Base-by-base conservation (phyloP, 2,888 invertebrate genomes). In the Strigamia transsilvanica region DNA sequence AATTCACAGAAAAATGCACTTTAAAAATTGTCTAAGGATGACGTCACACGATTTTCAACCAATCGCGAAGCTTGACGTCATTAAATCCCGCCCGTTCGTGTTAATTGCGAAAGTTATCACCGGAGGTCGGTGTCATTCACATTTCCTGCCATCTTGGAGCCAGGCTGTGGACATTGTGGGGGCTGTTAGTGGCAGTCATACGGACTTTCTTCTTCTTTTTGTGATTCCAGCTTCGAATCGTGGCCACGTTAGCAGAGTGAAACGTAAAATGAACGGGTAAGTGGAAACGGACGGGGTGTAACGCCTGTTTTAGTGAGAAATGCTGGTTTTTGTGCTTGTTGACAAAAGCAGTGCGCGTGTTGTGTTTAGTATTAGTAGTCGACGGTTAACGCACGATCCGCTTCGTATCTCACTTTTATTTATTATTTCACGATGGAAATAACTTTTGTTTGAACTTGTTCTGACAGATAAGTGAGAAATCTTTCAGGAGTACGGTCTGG, bases 101-200 rank as follows among this genome's bases (percentile, higher is more conserved):
- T 23, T 66, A 66, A 66, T 66, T 66, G 61, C 61, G 61, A 66
- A 66, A 66, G 18, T 21, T 18, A 66, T 23, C 61, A 66, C 61
- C 61, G 61, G 61, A 66, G 61, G 61, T 66, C 61, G 61, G 61
- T 66, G 61, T 66, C 61, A 66, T 66, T 66, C 61, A 66, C 61
- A 66, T 66, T 66, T 66, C 61, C 61, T 66, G 61, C 61, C 61
- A 66, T 66, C 61, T 66, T 66, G 61, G 61, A 66, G 61, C 61
- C 61, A 66, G 61, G 23, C 61, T 66, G 27, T 27, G 61, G 61
- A 66, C 61, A 66, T 66, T 66, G 61, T 66, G 61, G 61, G 61
- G 61, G 61, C 61, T 66, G 61, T 66, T 66, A 23, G 61, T 23
- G 61, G 61, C 61, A 66, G 61, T 66, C 61, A 18, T 21, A 66